These are phyloP conservation scores for Drosophila cracens DNA, from an alignment of 2,888 invertebrate genomes.

Conservation along the genomic window DNA sequence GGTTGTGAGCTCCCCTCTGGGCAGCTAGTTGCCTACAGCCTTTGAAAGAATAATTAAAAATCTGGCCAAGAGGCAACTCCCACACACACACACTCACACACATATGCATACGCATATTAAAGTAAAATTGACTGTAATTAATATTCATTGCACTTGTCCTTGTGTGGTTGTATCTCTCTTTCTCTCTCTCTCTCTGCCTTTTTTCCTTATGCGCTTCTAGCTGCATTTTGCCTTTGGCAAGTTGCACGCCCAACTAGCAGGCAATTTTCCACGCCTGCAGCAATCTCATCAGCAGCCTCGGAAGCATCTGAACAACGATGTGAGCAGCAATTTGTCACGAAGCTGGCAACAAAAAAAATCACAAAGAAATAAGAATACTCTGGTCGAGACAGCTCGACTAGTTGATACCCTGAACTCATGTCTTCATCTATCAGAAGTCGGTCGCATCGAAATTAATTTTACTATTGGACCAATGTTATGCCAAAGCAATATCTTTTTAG, in stretches of 20 bases:
- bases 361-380: not conserved
- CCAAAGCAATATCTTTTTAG: not conserved
- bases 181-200: not conserved
- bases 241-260: conserved; percentile 49
- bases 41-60: conserved; percentile 59
- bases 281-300: conserved; percentile 30
- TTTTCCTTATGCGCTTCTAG: not conserved
- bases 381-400: not conserved
- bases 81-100: conserved; percentile 17
- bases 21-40: conserved; percentile 21
- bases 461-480: not conserved
- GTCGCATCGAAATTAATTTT: not conserved
- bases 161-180: not conserved
- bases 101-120: conserved; percentile 19
- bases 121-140: conserved; percentile 62
- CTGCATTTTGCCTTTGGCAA: conserved; percentile 47
- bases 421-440: not conserved
- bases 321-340: conserved; percentile 61
- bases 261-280: conserved; percentile 37
- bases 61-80: conserved; percentile 25
- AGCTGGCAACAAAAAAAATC: conserved; percentile 25
- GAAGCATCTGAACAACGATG: conserved; percentile 42
- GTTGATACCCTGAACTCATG: not conserved
- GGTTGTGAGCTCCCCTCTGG: conserved; percentile 8
- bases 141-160: conserved; percentile 53